phyloP scores from a whole-genome alignment of 2,888 invertebrate genomes.

The Drosophila flavopinicola region DNA sequence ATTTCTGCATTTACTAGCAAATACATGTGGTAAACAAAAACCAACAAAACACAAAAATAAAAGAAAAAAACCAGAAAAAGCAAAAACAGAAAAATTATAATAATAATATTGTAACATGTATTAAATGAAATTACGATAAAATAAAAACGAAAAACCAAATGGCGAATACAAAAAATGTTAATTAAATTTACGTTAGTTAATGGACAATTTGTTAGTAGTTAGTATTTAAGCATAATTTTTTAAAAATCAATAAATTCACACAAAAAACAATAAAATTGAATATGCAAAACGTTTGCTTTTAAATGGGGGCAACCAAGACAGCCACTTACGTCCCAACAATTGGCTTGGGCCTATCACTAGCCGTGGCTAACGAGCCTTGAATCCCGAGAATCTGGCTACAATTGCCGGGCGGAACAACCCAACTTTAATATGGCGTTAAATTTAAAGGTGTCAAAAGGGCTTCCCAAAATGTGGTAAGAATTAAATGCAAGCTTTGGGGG shows the following conservation, averaged over 20 bases:
- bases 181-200: conserved; percentile 80
- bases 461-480: neutral
- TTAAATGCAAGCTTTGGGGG: neutral
- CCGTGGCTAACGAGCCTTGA: conserved; percentile 35
- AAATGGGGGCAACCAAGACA: neutral
- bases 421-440: conserved; percentile 39
- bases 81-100: conserved; percentile 30
- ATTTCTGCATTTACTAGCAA: conserved; percentile 81
- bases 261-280: conserved; percentile 37
- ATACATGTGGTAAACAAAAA: conserved; percentile 55
- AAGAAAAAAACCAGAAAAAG: conserved; percentile 26
- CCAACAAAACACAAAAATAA: conserved; percentile 23
- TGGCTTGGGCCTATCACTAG: neutral
- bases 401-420: neutral
- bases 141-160: conserved; percentile 6
- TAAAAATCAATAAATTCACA: conserved; percentile 70
- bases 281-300: conserved; percentile 3
- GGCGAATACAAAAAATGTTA: conserved; percentile 52
- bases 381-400: neutral
- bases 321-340: neutral
- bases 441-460: conserved; percentile 28
- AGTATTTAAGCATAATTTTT: conserved; percentile 76
- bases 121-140: conserved; percentile 53
- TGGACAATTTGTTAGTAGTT: conserved; percentile 78
- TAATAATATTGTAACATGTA: conserved; percentile 67